Evolutionary conservation across 2,113 vertebrate genomes (phyloP).

Genomic region (Gracilinanus agilis): DNA sequence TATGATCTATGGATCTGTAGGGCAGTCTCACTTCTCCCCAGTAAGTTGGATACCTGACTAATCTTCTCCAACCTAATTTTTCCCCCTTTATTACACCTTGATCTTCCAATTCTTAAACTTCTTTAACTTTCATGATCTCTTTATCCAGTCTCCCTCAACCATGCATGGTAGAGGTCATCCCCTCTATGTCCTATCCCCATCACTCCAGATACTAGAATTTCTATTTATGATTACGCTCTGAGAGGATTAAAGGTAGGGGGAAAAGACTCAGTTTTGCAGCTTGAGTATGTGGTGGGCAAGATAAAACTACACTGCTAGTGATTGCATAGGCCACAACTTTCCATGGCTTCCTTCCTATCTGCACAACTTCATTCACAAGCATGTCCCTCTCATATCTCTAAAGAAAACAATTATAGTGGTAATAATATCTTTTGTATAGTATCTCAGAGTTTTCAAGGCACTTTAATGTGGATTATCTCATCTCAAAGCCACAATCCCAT

Average conservation of each 20-base stretch:
- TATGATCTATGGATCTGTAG: background rate
- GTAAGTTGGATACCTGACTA: background rate
- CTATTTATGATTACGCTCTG: background rate
- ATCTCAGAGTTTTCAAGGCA: background rate
- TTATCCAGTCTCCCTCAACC: background rate
- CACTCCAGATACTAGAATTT: background rate
- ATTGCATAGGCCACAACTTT: background rate
- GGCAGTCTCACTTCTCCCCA: background rate
- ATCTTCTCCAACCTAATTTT: background rate
- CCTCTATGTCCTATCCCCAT: background rate
- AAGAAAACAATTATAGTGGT: background rate
- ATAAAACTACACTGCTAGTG: background rate
- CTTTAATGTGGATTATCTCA: background rate
- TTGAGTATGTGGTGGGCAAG: background rate
- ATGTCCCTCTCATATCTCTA: background rate
- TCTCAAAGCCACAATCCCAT: background rate
- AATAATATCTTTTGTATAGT: background rate
- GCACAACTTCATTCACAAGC: background rate
- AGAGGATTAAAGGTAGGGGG: background rate
- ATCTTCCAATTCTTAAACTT: background rate
- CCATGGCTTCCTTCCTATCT: background rate
- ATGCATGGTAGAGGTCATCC: background rate
- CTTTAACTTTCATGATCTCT: background rate
- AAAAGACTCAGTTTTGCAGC: background rate
- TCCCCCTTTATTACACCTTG: background rate